Conservation (phyloP, 2,888 invertebrate species). For the Rhimphoctona megacephalus region DNA sequence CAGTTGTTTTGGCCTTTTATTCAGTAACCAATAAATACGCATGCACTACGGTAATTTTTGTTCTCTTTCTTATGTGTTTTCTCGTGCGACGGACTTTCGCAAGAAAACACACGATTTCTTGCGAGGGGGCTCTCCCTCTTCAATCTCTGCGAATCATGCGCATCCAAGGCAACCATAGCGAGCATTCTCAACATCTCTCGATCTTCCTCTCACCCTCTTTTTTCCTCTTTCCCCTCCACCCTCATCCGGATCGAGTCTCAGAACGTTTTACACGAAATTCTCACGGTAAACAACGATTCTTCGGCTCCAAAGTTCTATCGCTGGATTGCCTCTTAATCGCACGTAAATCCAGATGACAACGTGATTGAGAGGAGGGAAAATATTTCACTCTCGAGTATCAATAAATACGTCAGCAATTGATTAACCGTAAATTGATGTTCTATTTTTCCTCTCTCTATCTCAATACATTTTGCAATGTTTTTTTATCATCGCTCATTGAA, state of each 20-base stretch:
- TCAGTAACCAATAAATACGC: not conserved
- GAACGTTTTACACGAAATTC: constrained; percentile 68
- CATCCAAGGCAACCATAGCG: constrained; percentile 70
- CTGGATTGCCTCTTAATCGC: constrained; percentile 49
- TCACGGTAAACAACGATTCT: constrained; percentile 62
- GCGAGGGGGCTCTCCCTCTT: constrained; percentile 43
- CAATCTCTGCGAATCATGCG: constrained; percentile 70
- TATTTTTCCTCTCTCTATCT: not conserved
- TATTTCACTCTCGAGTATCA: constrained; percentile 24
- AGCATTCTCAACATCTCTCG: constrained; percentile 62
- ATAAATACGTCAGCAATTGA: constrained; percentile 32
- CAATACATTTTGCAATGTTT: not conserved
- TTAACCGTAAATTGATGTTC: not conserved
- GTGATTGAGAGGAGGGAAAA: constrained; percentile 22
- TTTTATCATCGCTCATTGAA: not conserved
- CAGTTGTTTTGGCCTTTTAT: not conserved
- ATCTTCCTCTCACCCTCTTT: constrained; percentile 11
- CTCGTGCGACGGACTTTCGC: constrained; percentile 59
- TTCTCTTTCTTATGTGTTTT: constrained; percentile 44
- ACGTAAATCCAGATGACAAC: constrained; percentile 56
- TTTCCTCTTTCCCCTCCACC: constrained; percentile 21
- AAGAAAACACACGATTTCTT: constrained; percentile 70
- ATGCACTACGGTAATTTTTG: constrained; percentile 8
- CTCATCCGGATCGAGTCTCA: constrained; percentile 61
- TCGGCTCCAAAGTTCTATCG: constrained; percentile 26